A percentile compares a stretch with the other conserved stretches of the same genome.
Conservation (phyloP, 2,888 invertebrate genomes). For the Alentia gelatinosa region DNA sequence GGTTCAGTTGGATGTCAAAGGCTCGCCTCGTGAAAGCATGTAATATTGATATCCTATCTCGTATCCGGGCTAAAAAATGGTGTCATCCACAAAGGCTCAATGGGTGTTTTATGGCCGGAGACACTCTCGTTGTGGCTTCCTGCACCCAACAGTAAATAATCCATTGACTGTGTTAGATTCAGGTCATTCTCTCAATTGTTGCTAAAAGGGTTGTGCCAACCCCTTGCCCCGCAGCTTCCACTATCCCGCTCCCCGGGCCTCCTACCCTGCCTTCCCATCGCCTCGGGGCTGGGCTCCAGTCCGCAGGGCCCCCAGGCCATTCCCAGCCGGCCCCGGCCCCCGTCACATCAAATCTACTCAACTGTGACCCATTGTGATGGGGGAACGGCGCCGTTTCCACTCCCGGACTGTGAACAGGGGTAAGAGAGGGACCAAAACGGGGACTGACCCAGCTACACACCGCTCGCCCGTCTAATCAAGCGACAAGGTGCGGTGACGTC, state of each 20-base stretch:
- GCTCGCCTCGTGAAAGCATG: slow-evolving; percentile 21
- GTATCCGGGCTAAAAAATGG: slow-evolving; percentile 46
- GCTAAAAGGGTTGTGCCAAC: slow-evolving; percentile 54
- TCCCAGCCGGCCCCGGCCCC: slow-evolving; percentile 37
- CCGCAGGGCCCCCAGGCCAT: slow-evolving; percentile 34
- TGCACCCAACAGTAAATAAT: slow-evolving; percentile 51
- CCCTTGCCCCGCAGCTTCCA: background rate
- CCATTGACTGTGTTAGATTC: slow-evolving; percentile 49
- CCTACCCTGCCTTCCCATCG: slow-evolving; percentile 2
- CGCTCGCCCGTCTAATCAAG: background rate
- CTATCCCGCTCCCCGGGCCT: background rate
- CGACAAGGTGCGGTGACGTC: background rate
- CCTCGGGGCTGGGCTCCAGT: slow-evolving; percentile 4
- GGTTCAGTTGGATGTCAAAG: slow-evolving; percentile 16
- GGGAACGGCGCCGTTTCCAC: slow-evolving; percentile 19
- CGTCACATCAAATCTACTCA: slow-evolving; percentile 52
- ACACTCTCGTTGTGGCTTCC: slow-evolving; percentile 51
- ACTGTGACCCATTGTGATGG: slow-evolving; percentile 53
- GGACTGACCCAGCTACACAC: background rate
- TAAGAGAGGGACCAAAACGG: background rate
- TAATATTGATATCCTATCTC: slow-evolving; percentile 54
- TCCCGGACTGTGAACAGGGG: background rate
- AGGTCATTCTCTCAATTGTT: slow-evolving; percentile 54
- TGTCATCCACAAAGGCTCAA: slow-evolving; percentile 41
- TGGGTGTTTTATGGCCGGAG: slow-evolving; percentile 31